phyloP scores from a whole-genome alignment of 2,797 vertebrate species.

The Anableps anableps region DNA sequence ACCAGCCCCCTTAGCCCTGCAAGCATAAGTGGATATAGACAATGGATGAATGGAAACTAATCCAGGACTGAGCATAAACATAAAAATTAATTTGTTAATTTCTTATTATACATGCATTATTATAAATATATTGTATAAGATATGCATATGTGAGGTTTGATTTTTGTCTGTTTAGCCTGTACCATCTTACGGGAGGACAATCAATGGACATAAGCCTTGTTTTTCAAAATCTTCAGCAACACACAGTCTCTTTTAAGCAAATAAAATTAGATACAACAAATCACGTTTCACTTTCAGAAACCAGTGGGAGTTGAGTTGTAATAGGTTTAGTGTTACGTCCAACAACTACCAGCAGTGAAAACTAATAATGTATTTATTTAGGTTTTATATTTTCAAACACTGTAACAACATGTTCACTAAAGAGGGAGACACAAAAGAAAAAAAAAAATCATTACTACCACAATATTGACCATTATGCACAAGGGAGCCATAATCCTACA shows the following conservation, averaged over 20 bases:
- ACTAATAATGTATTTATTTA: neutral
- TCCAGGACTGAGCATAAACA: no score
- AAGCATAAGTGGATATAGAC: neutral
- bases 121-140: no score
- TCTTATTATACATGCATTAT: no score
- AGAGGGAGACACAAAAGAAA: neutral
- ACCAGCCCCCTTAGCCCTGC: neutral
- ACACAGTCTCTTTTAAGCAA: neutral
- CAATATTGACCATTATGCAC: neutral
- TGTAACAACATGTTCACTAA: neutral
- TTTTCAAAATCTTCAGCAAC: neutral
- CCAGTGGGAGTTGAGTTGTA: neutral
- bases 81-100: no score
- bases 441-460: neutral
- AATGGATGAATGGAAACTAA: neutral
- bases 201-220: neutral
- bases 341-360: neutral
- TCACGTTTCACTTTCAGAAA: neutral
- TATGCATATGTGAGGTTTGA: neutral
- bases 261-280: neutral
- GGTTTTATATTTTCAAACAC: neutral
- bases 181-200: neutral
- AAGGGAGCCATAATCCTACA: neutral
- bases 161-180: neutral
- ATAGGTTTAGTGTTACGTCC: neutral